Evolutionary conservation across 1,140 invertebrate species (phyloP), one percentile per base, ranked within the genome.

Genomic region (Anadara kagoshimensis): DNA sequence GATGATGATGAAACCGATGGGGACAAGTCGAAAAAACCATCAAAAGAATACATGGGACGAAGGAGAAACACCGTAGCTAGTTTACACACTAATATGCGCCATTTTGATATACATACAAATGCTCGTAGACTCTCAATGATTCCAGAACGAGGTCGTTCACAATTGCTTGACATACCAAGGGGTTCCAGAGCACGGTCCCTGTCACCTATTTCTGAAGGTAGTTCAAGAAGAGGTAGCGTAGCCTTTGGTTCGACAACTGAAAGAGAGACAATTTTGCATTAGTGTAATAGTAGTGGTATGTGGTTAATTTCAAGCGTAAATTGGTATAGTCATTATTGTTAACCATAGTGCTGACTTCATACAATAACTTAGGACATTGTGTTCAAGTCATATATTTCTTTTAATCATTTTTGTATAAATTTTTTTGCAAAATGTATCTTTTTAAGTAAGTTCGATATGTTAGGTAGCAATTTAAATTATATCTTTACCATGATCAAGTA

Each of bases 11-110:
- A 62, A 62, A 36, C 7, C 7, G 29, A 36, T 7, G 29, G 29
- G 29, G 29, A 36, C 2, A 36, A 36, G 7, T 7, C 29, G 29
- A 36, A 36, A 36, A 62, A 62, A 29, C 59, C 59, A 7, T 44
- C 43, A 44, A 41, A 22, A 4, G n/a, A 20, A 44, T 62, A 62
- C n/a, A 41, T 44, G 12, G 59, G 59, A 1, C 36, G 59, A 44
- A 41, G 59, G 18, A 44, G 59, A 44, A 62, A 62, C 45, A 62
- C 59, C 24, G 24, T 62, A 62, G 59, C 59, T 44, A 36, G 29
- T 36, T 36, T 36, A 36, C 29, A 36, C 29, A 36, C 2, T 36
- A 41, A 62, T 12, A 44, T 62, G 29, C 24, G 43, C 24, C 59
- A 62, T 5, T 41, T 41, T 12, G 59, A 62, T 22, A 11, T 62